Evolutionary conservation across 1,140 invertebrate species (phyloP).

Genomic region (Macrocentrus cingulum): DNA sequence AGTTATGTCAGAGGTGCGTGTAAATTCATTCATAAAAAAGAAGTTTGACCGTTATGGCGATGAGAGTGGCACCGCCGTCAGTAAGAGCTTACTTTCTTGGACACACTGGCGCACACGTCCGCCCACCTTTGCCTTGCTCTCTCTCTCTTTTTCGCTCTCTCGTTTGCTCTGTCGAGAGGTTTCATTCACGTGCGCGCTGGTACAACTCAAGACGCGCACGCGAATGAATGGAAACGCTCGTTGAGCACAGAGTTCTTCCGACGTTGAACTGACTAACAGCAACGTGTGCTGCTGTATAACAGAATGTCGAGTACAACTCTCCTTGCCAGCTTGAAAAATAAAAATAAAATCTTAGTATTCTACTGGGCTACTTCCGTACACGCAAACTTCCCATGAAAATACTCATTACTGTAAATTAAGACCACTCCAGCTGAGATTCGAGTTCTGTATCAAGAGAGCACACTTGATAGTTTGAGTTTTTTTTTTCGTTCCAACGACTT

Average conservation of each 20-base stretch:
- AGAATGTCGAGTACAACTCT: slow-evolving; percentile 2
- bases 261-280: slow-evolving; percentile 17
- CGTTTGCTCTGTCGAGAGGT: slow-evolving; percentile 6
- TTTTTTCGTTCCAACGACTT: too few species aligned
- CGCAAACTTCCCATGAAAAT: background rate
- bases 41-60: slow-evolving; percentile 19
- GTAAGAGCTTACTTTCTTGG: slow-evolving; percentile 24
- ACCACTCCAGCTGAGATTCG: too few species aligned
- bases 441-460: too few species aligned
- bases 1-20: slow-evolving; percentile 26
- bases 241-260: slow-evolving; percentile 8
- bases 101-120: slow-evolving; percentile 22
- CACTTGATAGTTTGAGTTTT: too few species aligned
- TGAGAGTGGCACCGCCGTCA: slow-evolving; percentile 17
- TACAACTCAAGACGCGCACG: slow-evolving; percentile 15
- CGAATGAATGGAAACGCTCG: slow-evolving; percentile 25
- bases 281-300: background rate
- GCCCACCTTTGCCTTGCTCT: too few species aligned
- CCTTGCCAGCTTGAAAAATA: background rate
- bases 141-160: too few species aligned
- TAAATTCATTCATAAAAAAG: slow-evolving; percentile 46
- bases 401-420: too few species aligned
- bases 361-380: background rate
- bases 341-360: background rate
- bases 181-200: slow-evolving; percentile 21